Base-by-base conservation (phyloP, 2,888 invertebrate genomes). In the Spialia ferax region DNA sequence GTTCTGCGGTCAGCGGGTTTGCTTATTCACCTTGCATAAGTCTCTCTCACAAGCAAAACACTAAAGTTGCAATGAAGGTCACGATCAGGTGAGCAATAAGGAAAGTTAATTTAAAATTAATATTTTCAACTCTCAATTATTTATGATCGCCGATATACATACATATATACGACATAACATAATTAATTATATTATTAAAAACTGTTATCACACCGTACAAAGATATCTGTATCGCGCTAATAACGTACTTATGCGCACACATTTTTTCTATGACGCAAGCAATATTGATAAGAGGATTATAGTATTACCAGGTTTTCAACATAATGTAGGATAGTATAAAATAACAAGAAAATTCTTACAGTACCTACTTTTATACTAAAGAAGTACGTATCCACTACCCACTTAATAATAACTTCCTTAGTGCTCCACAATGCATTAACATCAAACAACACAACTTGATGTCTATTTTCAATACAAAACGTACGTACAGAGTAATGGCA, bases 31-130 rank as follows among this genome's bases (percentile, higher is more conserved):
- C 87, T 81, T 73, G 71, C 91, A 87, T 73, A 71, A 88, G 68
- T 85, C 86, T 77, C 89, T 83, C 67, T 77, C 90, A 86, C 79
- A 79, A 57, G 50, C 84, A 80, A 77, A 84, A 79, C 83, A 82
- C 78, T 77, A 77, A 81, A 79, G 81, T 84, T 82, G 83, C 80
- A 82, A 85, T 83, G 84, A 85, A 85, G 86, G 79, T 83, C 80
- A 88, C 85, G 83, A 82, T 83, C 78, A 80, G 69, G 72, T 74
- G 89, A 92, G 89, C 91, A 91, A 76, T 84, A 91, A 91, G 91
- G 91, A 89, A 82, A 85, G 82, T 75, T 71, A 71, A 69, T 67
- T 56, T 29, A 35, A 57, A 55, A 29, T n/a, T 18, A 55, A 32
- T 8, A 18, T n/a, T 26, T 26, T 26, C 26, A 55, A 26, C 18